A percentile compares a stretch with the other conserved stretches of the same genome.
These are phyloP conservation scores for Thumatha senex DNA, from an alignment of 2,888 invertebrate genomes.

Conservation along the genomic window DNA sequence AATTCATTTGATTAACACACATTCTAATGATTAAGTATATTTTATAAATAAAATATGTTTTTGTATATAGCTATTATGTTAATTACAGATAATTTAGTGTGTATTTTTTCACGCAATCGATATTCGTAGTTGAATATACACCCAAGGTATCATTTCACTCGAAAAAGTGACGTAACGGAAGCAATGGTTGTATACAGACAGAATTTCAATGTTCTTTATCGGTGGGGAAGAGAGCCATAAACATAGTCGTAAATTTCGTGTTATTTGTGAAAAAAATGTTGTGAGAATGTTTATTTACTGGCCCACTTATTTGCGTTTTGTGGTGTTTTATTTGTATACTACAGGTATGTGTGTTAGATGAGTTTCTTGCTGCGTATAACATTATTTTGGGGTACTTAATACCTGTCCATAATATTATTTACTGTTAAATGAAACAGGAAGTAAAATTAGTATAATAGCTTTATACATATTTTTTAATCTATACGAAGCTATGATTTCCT, in stretches of 20 bases:
- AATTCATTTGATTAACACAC: no score
- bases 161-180: slow-evolving; percentile 42
- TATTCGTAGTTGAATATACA: slow-evolving; percentile 34
- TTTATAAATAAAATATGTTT: no score
- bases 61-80: no score
- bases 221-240: slow-evolving; percentile 62
- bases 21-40: no score
- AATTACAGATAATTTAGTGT: no score
- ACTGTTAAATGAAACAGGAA: no score
- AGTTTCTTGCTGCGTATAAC: neutral
- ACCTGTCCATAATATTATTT: no score
- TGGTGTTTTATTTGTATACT: slow-evolving; percentile 14
- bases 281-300: slow-evolving; percentile 30
- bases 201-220: slow-evolving; percentile 75
- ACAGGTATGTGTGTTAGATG: neutral
- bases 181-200: slow-evolving; percentile 55
- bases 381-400: no score
- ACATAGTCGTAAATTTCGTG: slow-evolving; percentile 71
- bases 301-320: slow-evolving; percentile 35
- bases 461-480: no score
- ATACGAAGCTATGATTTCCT: no score
- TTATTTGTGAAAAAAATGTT: slow-evolving; percentile 61
- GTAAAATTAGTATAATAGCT: no score
- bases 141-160: slow-evolving; percentile 35
- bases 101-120: slow-evolving; percentile 3